Conservation (phyloP, 2,113 vertebrate genomes). For the Chamaea fasciata region DNA sequence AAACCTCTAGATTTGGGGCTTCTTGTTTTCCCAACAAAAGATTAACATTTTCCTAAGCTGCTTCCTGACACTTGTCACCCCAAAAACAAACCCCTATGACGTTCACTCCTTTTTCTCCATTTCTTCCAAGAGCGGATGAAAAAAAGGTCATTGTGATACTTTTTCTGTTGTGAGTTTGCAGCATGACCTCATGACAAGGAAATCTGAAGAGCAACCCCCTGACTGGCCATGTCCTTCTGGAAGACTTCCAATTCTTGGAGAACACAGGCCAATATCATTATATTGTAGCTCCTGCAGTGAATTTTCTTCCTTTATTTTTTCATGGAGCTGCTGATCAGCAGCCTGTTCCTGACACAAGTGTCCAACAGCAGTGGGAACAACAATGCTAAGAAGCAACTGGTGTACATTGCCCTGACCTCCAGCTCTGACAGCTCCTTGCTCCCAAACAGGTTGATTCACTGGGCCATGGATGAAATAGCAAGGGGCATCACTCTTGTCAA, state of each 20-base stretch:
- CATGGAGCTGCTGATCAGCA: not conserved
- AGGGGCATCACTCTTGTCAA: not conserved
- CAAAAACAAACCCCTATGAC: not conserved
- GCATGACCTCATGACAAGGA: not conserved
- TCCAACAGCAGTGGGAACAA: not conserved
- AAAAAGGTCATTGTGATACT: not conserved
- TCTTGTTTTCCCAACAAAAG: not conserved
- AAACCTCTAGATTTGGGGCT: not conserved
- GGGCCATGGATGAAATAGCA: not conserved
- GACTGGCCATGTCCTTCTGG: not conserved
- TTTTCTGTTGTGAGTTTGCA: not conserved
- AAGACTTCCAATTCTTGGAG: not conserved
- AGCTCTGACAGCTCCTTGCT: not conserved
- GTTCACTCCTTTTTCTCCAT: not conserved
- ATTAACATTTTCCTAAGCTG: not conserved
- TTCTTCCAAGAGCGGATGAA: not conserved
- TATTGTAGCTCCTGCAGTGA: not conserved
- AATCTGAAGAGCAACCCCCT: not conserved
- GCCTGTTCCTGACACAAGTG: not conserved
- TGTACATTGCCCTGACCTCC: not conserved
- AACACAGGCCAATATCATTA: not conserved
- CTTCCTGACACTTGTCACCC: not conserved
- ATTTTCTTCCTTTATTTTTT: not conserved
- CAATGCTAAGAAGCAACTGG: not conserved
- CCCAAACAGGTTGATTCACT: not conserved